A percentile compares a stretch with the other conserved stretches of the same genome.
These are phyloP conservation scores for Pholis gunnellus DNA, from an alignment of 2,113 vertebrate species.

Conservation along the genomic window DNA sequence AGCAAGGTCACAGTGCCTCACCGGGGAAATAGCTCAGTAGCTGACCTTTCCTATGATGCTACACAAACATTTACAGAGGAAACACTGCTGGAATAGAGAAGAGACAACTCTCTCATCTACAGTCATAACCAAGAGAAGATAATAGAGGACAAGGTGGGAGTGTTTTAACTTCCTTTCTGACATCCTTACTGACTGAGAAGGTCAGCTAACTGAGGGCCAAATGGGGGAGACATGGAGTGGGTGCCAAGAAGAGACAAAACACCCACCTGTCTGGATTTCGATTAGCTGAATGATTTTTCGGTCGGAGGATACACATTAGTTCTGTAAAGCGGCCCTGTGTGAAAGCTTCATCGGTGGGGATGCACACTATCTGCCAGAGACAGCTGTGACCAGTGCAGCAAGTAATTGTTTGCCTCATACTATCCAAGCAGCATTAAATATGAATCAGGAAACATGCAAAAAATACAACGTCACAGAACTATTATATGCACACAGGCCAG, in stretches of 20 bases:
- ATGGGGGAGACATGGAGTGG: background rate
- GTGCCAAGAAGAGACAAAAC: constrained; percentile 2
- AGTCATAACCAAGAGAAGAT: constrained; percentile 26
- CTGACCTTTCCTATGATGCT: constrained; percentile 52
- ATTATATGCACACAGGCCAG: constrained; percentile 20
- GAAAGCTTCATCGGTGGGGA: constrained; percentile 7
- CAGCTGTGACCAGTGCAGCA: constrained; percentile 12
- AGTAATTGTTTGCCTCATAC: constrained; percentile 18
- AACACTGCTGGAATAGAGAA: constrained; percentile 19
- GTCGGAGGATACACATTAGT: constrained; percentile 16
- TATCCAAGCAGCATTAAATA: constrained; percentile 38
- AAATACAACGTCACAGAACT: constrained; percentile 12
- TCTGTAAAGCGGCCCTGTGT: constrained; percentile 2
- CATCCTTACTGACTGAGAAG: constrained; percentile 19
- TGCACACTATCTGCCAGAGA: constrained; percentile 9
- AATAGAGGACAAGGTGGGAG: constrained; percentile 32
- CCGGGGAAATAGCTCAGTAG: constrained; percentile 33
- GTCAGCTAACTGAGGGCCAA: background rate
- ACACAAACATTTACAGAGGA: constrained; percentile 42
- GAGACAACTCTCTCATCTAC: constrained; percentile 1
- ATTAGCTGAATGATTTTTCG: constrained; percentile 24
- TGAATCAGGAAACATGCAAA: constrained; percentile 29
- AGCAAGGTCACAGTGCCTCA: constrained; percentile 39
- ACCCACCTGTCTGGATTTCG: background rate
- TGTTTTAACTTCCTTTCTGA: background rate